Evolutionary conservation across 1,140 invertebrate species (phyloP), one percentile per base, ranked within the genome.

Genomic region (Pseudachorutes palmiensis): DNA sequence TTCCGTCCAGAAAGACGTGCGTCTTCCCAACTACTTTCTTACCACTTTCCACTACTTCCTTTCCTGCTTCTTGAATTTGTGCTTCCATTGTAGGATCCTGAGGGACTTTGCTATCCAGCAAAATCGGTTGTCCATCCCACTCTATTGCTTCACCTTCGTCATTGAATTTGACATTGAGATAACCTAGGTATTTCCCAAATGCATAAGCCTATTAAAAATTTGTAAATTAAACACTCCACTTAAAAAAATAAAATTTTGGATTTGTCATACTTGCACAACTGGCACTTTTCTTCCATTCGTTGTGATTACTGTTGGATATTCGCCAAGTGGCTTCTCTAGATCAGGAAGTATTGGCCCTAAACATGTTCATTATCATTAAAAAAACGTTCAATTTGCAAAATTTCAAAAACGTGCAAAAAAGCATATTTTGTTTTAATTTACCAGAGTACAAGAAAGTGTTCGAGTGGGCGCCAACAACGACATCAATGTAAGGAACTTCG

Each of bases 121-220:
- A 78, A 49, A 93, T 85, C 0, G 94, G 94, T 68, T 87, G 86
- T 22, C 93, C 93, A 49, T 80, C 75, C 74, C 85, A 88, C 1
- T 77, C 71, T 0, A 80, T 77, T 1, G 95, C 78, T 75, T 92
- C 87, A 24, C 92, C 91, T 1, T 84, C 72, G 0, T 78, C 75
- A 77, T 95, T 82, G 75, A 95, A 93, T 29, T 81, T 78, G 0
- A 90, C 69, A 33, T 85, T 82, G 2, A 96, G 76, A 74, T 86
- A 83, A 0, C 93, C 93, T 26, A 96, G 78, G 77, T 95, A 96
- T 80, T 96, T 95, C 0, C 92, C 94, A 75, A 89, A 93, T 0
- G 90, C 89, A 75, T 89, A 95, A 2, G 91, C 92, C 70, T 71
- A 65, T 22, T 9, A 57, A 14, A 36, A 28, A 5, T 14, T 22